Conservation (phyloP, 2,113 vertebrate species). For the Fregetta grallaria region DNA sequence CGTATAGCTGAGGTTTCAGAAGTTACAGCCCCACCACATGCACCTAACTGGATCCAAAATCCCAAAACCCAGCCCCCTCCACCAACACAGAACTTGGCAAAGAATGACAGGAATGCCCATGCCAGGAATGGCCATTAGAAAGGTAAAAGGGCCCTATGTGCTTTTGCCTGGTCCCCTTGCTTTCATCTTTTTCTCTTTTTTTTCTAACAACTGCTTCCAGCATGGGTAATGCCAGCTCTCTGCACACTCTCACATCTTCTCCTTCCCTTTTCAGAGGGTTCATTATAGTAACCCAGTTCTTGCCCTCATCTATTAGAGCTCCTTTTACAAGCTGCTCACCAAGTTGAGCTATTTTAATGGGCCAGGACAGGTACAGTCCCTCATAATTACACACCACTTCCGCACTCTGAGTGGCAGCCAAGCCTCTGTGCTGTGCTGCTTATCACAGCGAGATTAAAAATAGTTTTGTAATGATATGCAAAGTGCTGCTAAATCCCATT, state of each 20-base stretch:
- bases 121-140: not conserved
- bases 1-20: not conserved
- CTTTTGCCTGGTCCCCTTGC: not conserved
- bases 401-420: not conserved
- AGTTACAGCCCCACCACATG: not conserved
- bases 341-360: not conserved
- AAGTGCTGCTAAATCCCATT: not conserved
- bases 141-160: not conserved
- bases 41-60: not conserved
- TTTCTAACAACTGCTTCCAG: not conserved
- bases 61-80: not conserved
- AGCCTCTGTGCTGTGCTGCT: not conserved
- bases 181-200: not conserved
- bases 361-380: not conserved
- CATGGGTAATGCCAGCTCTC: not conserved
- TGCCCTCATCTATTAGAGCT: not conserved
- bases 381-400: not conserved
- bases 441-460: not conserved
- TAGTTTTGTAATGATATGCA: conserved; percentile 9
- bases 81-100: not conserved
- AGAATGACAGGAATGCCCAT: not conserved
- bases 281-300: not conserved
- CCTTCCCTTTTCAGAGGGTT: not conserved
- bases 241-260: not conserved
- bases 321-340: not conserved